phyloP scores from a whole-genome alignment of 2,113 vertebrate genomes.

The Pluvianellus socialis region DNA sequence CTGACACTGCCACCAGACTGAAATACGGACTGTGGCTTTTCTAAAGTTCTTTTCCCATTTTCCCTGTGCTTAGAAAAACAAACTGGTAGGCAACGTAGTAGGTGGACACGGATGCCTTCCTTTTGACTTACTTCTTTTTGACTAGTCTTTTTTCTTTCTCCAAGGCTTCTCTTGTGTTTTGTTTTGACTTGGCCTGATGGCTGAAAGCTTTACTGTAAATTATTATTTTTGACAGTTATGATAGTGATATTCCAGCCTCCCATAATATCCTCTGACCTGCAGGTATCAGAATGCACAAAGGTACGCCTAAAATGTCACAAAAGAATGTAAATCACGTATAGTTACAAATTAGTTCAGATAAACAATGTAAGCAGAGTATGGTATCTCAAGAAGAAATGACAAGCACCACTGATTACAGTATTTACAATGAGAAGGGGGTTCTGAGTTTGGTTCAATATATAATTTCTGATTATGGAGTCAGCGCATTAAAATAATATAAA shows the following conservation, averaged over 20 bases:
- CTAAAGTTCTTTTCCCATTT: background rate
- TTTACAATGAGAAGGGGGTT: background rate
- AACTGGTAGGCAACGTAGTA: background rate
- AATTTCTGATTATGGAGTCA: background rate
- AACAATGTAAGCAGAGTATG: background rate
- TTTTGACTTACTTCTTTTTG: background rate
- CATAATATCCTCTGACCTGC: background rate
- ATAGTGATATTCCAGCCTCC: background rate
- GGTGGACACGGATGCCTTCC: background rate
- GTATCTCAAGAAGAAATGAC: background rate
- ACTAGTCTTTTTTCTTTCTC: background rate
- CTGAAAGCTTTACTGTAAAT: slow-evolving; percentile 13
- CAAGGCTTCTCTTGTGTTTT: background rate
- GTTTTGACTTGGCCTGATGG: background rate
- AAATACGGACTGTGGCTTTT: background rate
- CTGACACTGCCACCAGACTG: background rate
- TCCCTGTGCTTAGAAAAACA: background rate
- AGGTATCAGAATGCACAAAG: background rate
- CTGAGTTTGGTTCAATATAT: background rate
- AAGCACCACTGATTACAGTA: background rate
- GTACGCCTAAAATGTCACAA: background rate
- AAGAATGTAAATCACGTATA: background rate
- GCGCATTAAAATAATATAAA: background rate
- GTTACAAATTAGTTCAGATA: background rate
- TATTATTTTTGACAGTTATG: slow-evolving; percentile 6